Evolutionary conservation across 1,140 invertebrate species (phyloP), one percentile per base, ranked within the genome.

Genomic region (Rhagoletis zephyria): DNA sequence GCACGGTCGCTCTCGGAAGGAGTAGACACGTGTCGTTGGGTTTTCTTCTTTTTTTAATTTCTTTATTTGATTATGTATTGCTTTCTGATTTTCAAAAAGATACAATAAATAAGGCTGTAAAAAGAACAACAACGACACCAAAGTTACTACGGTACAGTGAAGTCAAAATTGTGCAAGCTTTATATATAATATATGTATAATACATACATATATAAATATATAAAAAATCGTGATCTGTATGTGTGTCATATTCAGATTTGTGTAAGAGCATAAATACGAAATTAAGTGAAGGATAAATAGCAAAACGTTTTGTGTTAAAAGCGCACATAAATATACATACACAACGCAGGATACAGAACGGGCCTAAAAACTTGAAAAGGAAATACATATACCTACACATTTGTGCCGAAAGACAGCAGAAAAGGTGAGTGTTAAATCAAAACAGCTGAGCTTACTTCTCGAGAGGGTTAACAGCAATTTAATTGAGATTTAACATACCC

Each of bases 301-400:
- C 48, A 63, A 77, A 77, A 77, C 30, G 30, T 51, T 30, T 77
- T 12, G 48, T 56, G 51, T 10, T 56, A 56, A 56, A 56, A 56
- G 5, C 51, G 51, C 51, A 56, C 51, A 56, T 56, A 42, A 19
- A 51, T 56, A 81, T 19, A 81, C n/a, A 51, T 81, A 81, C 74
- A 81, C 74, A 56, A 30, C 74, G 74, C 51, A 81, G 74, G 74
- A 81, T 81, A 81, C 74, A 81, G 48, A 56, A 81, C 42, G 10
- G 51, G 7, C 74, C 19, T 1, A 51, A 51, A 19, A 81, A 48
- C 74, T 30, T 30, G 74, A 81, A 81, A 30, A 30, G 48, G 48
- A 56, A 51, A 81, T 51, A 81, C 30, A 30, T 30, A 30, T 30
- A 30, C 30, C 30, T 30, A 56, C 74, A 81, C 30, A 81, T 81